Evolutionary conservation across 2,797 vertebrate species (phyloP).

Genomic region (Borostomias antarcticus): DNA sequence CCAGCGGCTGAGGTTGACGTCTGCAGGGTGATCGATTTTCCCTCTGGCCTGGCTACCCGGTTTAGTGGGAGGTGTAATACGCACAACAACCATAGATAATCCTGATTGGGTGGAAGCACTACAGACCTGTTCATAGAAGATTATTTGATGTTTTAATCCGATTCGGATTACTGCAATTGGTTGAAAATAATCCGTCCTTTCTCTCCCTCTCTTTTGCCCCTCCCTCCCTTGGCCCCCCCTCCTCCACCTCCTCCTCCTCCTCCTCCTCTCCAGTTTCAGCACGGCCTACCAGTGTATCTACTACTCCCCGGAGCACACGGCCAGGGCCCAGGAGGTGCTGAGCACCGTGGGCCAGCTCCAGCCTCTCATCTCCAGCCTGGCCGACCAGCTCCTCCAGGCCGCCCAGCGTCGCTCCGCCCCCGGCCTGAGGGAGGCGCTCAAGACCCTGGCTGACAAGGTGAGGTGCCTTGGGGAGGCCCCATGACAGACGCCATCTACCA

Average conservation of each 20-base stretch:
- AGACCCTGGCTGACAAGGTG: slow-evolving; percentile 95
- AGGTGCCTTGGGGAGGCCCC: too few relatives aligned
- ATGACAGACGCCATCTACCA: too few relatives aligned
- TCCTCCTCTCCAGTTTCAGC: slow-evolving; percentile 77
- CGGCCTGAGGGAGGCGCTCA: slow-evolving; percentile 90
- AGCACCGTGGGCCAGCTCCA: slow-evolving; percentile 90
- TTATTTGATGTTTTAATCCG: too few relatives aligned
- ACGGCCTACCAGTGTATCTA: slow-evolving; percentile 98
- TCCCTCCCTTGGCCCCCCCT: background rate
- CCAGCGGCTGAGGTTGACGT: too few relatives aligned
- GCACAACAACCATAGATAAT: too few relatives aligned
- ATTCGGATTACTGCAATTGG: too few relatives aligned
- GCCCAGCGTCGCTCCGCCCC: slow-evolving; percentile 87
- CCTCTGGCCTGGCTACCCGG: too few relatives aligned
- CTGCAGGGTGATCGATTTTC: too few relatives aligned
- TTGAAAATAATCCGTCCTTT: too few relatives aligned
- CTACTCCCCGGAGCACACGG: slow-evolving; percentile 97
- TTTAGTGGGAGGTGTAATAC: too few relatives aligned
- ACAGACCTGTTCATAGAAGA: too few relatives aligned
- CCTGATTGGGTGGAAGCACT: too few relatives aligned
- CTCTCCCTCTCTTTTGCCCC: background rate
- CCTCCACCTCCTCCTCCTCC: background rate
- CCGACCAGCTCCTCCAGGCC: slow-evolving; percentile 90
- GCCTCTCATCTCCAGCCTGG: slow-evolving; percentile 88
- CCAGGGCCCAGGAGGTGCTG: slow-evolving; percentile 95